Base-by-base conservation (phyloP, 2,797 vertebrate species). In the Chanos chanos region DNA sequence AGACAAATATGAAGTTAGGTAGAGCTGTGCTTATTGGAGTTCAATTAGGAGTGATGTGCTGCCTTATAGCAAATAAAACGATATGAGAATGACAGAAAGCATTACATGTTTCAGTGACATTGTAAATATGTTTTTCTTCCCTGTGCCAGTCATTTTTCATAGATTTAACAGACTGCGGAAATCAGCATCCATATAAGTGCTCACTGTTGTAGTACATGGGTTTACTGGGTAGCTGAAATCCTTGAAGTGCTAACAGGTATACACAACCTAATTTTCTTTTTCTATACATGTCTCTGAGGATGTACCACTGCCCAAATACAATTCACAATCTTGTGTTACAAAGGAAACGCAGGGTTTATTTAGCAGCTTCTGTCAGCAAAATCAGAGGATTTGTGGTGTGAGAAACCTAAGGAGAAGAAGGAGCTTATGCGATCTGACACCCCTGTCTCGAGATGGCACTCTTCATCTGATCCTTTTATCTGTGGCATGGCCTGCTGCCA, bases 311-410 rank as follows among this genome's bases (percentile, higher is more conserved):
- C 31, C 47, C 57, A n/a, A 25, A 22, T 51, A 69, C 65, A 62
- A 60, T 63, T 47, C n/a, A n/a, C n/a, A n/a, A n/a, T n/a, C 71
- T 65, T 68, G 70, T 71, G 61, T 71, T 72, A 67, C 72, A 77
- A 69, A 68, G 52, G 64, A 68, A 71, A 44, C 40, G 55, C 1
- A 31, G 19, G 47, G 61, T 70, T 63, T 72, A 49, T 78, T 78
- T 77, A 74, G 73, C 55, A 71, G 74, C 72, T 69, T 62, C 64
- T 68, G 70, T 45, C 62, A 61, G 55, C 66, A 68, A 49, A 77
- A 72, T 70, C 44, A 65, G 50, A 72, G 61, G 43, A 61, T 40
- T 43, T 64, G 61, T 50, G 41, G 56, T 52, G 21, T 21, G 52
- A 64, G 60, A 64, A 64, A 60, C 28, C 52, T 43, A 58, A 62